Base-by-base conservation (phyloP, 2,888 invertebrate species). In the Lordiphosa andalusiaca region DNA sequence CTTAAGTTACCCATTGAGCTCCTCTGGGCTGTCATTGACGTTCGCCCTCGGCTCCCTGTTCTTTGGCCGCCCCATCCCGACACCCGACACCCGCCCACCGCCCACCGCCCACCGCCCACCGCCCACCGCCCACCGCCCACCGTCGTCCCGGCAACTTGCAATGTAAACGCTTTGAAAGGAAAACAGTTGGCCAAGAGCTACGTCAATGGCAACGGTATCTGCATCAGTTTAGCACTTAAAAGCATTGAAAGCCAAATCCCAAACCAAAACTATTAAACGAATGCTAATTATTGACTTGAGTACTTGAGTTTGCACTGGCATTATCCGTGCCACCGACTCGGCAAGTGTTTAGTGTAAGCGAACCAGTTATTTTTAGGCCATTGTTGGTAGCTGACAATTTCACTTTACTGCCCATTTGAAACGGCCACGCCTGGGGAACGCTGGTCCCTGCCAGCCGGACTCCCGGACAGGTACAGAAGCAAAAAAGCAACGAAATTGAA, bases 231-330 rank as follows among this genome's bases (percentile, higher is more conserved):
- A 61, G 51, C 61, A 67, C 61, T 75, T 57, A 49, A 76, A 62
- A 52, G 48, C 58, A 51, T 60, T 52, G 51, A 40, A 55, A 62
- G 55, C 46, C 39, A 53, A 46, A 67, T 58, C 53, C 60, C 49
- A 52, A 72, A 61, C 65, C 53, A 53, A 50, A 48, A 67, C 82
- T 74, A 69, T 82, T 67, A 82, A 82, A 75, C 68, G 55, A 78
- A 84, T 75, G 67, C 71, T 82, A 81, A 84, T 81, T 74, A 75
- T 68, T 69, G 78, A 50, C 71, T 13, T 10, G 33, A 67, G 56
- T 39, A 58, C 58, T 72, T 21, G 50, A 56, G 19, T 35, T 51
- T 39, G 60, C 42, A 50, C 36, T 60, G 41, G 48, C 46, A 12
- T 33, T 39, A 53, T 51, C 41, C 39, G 33, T 16, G 47, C 37